Base-by-base conservation (phyloP, 30 jellyfish, hydroid and myxozoan genomes). In the Mastigias papua region DNA sequence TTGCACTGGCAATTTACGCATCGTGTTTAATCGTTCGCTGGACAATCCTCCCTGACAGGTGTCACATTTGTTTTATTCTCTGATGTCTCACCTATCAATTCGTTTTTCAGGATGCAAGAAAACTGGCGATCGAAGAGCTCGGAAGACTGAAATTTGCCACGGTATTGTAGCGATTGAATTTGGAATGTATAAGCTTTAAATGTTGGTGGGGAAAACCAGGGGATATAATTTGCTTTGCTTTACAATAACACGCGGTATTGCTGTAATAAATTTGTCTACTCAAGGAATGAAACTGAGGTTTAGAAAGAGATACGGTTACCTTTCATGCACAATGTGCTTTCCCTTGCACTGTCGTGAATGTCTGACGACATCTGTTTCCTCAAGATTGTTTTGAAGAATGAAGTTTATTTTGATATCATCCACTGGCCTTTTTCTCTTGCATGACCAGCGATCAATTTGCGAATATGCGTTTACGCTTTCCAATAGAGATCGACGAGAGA, bases 21-120 rank as follows among this genome's bases (percentile, higher is more conserved):
- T n/a, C n/a, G n/a, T n/a, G n/a, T n/a, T n/a, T n/a, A n/a, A n/a
- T n/a, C n/a, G n/a, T n/a, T n/a, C n/a, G n/a, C n/a, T n/a, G n/a
- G n/a, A n/a, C n/a, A n/a, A n/a, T n/a, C n/a, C n/a, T n/a, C n/a
- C n/a, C n/a, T n/a, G n/a, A n/a, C n/a, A n/a, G n/a, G n/a, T n/a
- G n/a, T n/a, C n/a, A n/a, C n/a, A n/a, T n/a, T n/a, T n/a, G n/a
- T n/a, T n/a, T n/a, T n/a, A n/a, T n/a, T n/a, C n/a, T n/a, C n/a
- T n/a, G n/a, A n/a, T n/a, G n/a, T n/a, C n/a, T 42, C 13, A 42
- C 13, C 54, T 42, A 42, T 15, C 54, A 42, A 42, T 15, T 15
- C 13, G 7, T 15, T 62, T 34, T 57, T 11, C 16, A 83, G 92
- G 92, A 83, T 49, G 92, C 92, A 49, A 69, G 65, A 37, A 50